Conservation (phyloP, 2,113 vertebrate genomes). For the Varanus komodoensis region DNA sequence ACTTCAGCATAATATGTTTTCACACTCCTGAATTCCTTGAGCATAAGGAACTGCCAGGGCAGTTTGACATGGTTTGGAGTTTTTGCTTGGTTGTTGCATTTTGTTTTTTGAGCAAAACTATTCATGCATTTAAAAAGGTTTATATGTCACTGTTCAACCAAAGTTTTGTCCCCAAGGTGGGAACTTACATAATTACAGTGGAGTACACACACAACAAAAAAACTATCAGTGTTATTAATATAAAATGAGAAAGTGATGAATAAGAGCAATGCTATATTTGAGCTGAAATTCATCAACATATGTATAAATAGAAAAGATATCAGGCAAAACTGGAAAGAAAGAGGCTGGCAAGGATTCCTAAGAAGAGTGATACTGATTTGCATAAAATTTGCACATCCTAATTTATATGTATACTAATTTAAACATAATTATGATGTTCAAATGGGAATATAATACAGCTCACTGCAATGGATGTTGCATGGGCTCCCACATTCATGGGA, state of each 20-base stretch:
- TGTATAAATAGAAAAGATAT: background rate
- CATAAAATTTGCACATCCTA: background rate
- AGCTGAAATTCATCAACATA: background rate
- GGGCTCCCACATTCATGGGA: too few species aligned
- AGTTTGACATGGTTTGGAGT: background rate
- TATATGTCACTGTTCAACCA: background rate
- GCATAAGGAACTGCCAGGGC: background rate
- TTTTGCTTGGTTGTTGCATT: too few species aligned
- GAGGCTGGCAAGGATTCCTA: background rate
- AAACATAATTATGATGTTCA: too few species aligned
- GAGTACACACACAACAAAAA: background rate
- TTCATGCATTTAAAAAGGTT: background rate
- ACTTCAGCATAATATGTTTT: background rate
- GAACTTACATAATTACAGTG: background rate
- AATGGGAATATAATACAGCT: too few species aligned
- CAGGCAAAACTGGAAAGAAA: background rate
- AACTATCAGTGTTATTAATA: background rate
- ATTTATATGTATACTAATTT: too few species aligned
- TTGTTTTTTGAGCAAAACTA: background rate
- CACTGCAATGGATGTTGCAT: too few species aligned
- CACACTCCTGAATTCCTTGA: background rate
- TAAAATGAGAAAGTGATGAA: background rate
- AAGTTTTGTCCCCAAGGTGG: background rate
- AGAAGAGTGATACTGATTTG: background rate
- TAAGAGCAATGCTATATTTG: background rate